Evolutionary conservation across 2,797 vertebrate species (phyloP).

Genomic region (Myotis pilosus): DNA sequence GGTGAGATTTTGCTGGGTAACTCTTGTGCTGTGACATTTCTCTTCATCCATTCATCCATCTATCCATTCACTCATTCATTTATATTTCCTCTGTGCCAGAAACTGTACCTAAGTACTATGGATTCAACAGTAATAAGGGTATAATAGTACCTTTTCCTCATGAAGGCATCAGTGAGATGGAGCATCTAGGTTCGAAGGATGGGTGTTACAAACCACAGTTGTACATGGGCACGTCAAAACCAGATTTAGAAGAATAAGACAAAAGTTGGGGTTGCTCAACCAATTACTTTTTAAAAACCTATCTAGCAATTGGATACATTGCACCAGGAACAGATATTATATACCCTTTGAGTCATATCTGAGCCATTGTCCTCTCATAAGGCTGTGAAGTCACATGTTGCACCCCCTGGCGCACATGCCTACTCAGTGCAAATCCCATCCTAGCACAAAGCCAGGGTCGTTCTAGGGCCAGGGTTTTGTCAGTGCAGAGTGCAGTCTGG

Average conservation of each 20-base stretch:
- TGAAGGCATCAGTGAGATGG: not conserved
- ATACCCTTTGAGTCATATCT: not conserved
- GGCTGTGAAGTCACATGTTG: not conserved
- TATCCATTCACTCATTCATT: not conserved
- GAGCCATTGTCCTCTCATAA: not conserved
- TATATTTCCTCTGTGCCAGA: not conserved
- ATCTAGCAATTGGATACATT: not conserved
- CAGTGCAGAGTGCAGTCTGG: not conserved
- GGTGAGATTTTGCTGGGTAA: conserved; percentile 69
- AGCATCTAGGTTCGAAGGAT: not conserved
- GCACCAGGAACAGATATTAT: not conserved
- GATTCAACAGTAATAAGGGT: not conserved
- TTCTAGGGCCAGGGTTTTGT: not conserved
- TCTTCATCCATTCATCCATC: conserved; percentile 4
- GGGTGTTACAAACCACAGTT: not conserved
- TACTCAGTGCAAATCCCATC: not conserved
- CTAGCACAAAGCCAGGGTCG: not conserved
- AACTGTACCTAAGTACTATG: not conserved
- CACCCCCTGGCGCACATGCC: fast-evolving
- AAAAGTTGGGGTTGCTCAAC: not conserved
- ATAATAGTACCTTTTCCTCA: not conserved
- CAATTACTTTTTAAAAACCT: not conserved
- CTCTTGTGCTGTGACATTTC: conserved; percentile 60
- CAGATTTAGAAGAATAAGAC: not conserved
- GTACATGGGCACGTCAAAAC: not conserved